Conservation (phyloP, 1,140 invertebrate genomes). For the Drosophila ercepeae region DNA sequence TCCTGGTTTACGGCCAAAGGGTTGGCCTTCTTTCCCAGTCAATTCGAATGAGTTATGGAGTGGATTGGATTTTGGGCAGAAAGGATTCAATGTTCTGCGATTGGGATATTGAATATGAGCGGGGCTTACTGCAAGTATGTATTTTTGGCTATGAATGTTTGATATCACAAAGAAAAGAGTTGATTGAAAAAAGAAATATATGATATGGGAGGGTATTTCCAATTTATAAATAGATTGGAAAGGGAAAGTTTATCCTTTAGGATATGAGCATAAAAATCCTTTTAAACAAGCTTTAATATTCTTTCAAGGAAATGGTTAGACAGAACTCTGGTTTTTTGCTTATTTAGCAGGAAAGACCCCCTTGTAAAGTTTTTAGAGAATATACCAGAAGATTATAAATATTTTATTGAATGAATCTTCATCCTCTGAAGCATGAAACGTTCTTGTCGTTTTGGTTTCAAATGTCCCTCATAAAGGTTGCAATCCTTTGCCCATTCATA, state of each 20-base stretch:
- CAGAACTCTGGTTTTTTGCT: no score
- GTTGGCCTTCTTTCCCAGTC: slow-evolving; percentile 11
- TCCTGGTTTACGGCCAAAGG: slow-evolving; percentile 56
- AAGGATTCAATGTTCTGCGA: not conserved
- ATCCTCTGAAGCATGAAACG: no score
- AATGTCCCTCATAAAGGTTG: not conserved
- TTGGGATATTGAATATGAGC: slow-evolving; percentile 8
- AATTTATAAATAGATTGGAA: not conserved
- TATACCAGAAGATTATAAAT: no score
- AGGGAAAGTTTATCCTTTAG: no score
- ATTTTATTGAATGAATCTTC: no score
- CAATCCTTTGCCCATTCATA: not conserved
- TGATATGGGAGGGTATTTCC: not conserved
- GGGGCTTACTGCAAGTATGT: not conserved
- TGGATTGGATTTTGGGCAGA: slow-evolving; percentile 18
- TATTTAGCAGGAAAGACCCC: no score
- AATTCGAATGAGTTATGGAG: slow-evolving; percentile 47
- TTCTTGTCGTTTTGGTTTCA: not conserved
- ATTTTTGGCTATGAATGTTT: slow-evolving; percentile 22
- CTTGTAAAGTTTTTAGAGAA: no score
- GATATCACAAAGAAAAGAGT: not conserved
- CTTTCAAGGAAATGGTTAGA: no score
- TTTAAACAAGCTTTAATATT: no score
- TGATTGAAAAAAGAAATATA: slow-evolving; percentile 7
- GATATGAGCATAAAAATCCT: no score